Evolutionary conservation across 2,113 vertebrate species (phyloP).

Genomic region (Ptilorrhoa leucosticta): DNA sequence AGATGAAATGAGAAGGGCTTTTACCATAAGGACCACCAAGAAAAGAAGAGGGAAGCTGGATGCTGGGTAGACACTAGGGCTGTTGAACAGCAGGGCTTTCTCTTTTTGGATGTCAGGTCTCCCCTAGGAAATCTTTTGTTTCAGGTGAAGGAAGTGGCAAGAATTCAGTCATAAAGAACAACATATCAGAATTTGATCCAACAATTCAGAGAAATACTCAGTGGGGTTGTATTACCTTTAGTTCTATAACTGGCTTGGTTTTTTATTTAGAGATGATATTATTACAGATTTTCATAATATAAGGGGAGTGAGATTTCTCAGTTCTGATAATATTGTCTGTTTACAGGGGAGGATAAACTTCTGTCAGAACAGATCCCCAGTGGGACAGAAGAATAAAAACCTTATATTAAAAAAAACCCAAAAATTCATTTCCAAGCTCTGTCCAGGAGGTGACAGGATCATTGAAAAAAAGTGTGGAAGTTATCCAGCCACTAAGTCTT

Average conservation of each 20-base stretch:
- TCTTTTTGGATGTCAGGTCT: neutral
- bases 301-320: neutral
- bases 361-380: neutral
- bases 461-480: neutral
- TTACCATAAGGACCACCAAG: neutral
- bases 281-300: neutral
- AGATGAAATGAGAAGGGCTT: neutral
- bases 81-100: neutral
- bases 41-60: neutral
- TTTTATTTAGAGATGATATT: neutral
- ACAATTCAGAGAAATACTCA: neutral
- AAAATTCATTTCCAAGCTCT: neutral
- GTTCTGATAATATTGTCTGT: neutral
- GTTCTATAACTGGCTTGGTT: neutral
- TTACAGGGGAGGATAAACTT: neutral
- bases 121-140: neutral
- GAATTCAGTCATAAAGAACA: neutral
- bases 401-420: neutral
- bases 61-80: too few species aligned
- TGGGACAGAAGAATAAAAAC: neutral
- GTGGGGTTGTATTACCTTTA: neutral
- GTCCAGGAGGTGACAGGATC: neutral
- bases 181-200: neutral
- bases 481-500: neutral
- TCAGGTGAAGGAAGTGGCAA: neutral